Evolutionary conservation across 1,140 invertebrate species (phyloP).

Genomic region (Octopus sinensis): DNA sequence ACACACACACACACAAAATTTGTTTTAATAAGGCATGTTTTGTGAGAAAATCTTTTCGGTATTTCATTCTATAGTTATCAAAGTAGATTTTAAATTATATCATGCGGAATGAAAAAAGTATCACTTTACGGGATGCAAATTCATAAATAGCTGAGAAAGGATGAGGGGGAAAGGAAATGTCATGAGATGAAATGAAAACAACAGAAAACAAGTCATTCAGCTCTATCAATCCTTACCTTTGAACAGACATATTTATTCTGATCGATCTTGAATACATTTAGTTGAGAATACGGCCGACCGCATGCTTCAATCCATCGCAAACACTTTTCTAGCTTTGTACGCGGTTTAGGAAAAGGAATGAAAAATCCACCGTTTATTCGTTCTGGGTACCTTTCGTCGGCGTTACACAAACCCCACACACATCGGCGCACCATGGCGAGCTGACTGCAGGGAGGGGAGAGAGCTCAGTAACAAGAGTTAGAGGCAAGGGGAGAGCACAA

Average conservation of each 20-base stretch:
- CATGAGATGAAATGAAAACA: slow-evolving; percentile 74
- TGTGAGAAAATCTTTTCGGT: too few species aligned
- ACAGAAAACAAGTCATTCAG: slow-evolving; percentile 93
- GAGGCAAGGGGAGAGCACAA: too few species aligned
- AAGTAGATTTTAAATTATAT: too few species aligned
- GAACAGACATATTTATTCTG: slow-evolving; percentile 30
- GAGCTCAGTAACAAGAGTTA: too few species aligned
- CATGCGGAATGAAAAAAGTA: too few species aligned
- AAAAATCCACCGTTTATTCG: slow-evolving; percentile 19
- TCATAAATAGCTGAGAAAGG: too few species aligned
- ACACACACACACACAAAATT: too few species aligned
- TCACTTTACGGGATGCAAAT: too few species aligned
- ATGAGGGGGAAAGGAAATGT: too few species aligned
- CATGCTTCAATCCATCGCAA: slow-evolving; percentile 33
- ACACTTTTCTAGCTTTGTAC: slow-evolving; percentile 30
- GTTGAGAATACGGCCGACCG: slow-evolving; percentile 28
- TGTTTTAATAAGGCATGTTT: too few species aligned
- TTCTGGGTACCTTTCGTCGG: slow-evolving; percentile 20
- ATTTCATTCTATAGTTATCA: too few species aligned
- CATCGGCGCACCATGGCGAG: slow-evolving; percentile 24
- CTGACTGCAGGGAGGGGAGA: slow-evolving; percentile 23
- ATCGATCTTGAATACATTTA: slow-evolving; percentile 27
- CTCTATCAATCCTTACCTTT: slow-evolving; percentile 31
- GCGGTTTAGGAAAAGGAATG: slow-evolving; percentile 32
- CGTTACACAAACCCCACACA: slow-evolving; percentile 25